Base-by-base conservation (phyloP, 2,888 invertebrate genomes). In the Ypsolopha scabrella region DNA sequence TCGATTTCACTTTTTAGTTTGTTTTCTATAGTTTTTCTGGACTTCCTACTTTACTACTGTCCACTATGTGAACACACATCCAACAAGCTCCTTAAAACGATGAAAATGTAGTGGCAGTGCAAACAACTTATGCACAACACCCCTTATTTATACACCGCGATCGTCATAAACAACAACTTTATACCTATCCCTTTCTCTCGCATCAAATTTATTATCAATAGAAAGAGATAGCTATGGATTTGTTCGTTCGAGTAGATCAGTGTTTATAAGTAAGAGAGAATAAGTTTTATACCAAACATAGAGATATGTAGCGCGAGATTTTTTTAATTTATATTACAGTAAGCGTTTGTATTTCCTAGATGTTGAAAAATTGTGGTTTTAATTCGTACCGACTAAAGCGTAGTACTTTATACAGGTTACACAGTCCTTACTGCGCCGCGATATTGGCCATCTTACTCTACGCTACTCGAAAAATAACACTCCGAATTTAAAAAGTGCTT, bases 31-130 rank as follows among this genome's bases (percentile, higher is more conserved):
- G 34, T 41, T 35, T 14, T 36, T 13, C 44, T 44, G 48, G 49
- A 51, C 51, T 13, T 9, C 14, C 52, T 54, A 49, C 43, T 43
- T 38, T 35, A 54, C 51, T 45, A 51, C 24, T 24, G 9, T 46
- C 41, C 83, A 82, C 83, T 81, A 79, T 76, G 81, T 81, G 77
- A 66, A 65, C 72, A 53, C 67, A 54, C 62, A 54, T 60, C 63
- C 66, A 68, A 63, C 67, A 75, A 79, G 77, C 76, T 65, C 67
- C 62, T 61, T 59, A 59, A 43, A 64, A 57, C 61, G 64, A 64
- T 70, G 65, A 67, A 75, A 66, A 64, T 63, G 67, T 71, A 80
- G 70, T 79, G 82, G 81, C 82, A 82, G 80, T 82, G 81, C 80
- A 72, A 71, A 63, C 64, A 66, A 72, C 69, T 68, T 68, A 70